phyloP scores from a whole-genome alignment of 1,140 invertebrate genomes.

The Drosophila baimaii region DNA sequence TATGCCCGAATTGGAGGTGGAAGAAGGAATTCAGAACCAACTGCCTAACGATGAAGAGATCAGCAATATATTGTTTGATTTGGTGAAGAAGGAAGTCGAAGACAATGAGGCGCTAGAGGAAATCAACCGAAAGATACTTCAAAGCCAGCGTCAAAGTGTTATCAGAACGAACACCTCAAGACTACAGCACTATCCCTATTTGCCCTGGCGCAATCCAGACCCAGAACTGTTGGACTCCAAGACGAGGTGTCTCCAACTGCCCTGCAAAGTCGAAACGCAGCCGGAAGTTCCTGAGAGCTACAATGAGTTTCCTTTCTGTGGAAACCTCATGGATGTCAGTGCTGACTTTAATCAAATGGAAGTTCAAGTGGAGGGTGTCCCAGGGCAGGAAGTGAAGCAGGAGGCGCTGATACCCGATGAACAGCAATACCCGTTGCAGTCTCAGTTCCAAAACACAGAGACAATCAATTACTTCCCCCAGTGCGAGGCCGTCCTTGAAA shows the following conservation, averaged over 20 bases:
- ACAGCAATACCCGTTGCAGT: neutral
- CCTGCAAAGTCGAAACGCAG: conserved; percentile 9
- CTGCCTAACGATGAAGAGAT: conserved; percentile 45
- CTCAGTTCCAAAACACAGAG: neutral
- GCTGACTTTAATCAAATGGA: neutral
- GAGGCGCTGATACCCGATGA: neutral
- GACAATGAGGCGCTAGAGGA: neutral
- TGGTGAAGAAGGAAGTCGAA: conserved; percentile 29
- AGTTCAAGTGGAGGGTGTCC: neutral
- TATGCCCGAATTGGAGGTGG: conserved; percentile 33
- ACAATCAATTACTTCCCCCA: neutral
- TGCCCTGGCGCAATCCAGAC: conserved; percentile 58
- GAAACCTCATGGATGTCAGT: neutral
- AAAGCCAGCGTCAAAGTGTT: conserved; percentile 26
- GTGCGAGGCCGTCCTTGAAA: neutral
- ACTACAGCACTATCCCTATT: conserved; percentile 17
- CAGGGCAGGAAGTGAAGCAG: neutral
- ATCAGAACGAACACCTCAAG: conserved; percentile 10
- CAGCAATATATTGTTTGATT: conserved; percentile 32
- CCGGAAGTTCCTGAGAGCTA: neutral
- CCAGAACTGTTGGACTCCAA: conserved; percentile 7
- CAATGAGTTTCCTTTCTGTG: conserved; percentile 4
- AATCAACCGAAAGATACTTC: conserved; percentile 1
- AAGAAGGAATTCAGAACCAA: neutral
- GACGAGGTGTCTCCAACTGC: conserved; percentile 14